Base-by-base conservation (phyloP, 64 coral and sea anemone species). In the Catalaphyllia jardinei region DNA sequence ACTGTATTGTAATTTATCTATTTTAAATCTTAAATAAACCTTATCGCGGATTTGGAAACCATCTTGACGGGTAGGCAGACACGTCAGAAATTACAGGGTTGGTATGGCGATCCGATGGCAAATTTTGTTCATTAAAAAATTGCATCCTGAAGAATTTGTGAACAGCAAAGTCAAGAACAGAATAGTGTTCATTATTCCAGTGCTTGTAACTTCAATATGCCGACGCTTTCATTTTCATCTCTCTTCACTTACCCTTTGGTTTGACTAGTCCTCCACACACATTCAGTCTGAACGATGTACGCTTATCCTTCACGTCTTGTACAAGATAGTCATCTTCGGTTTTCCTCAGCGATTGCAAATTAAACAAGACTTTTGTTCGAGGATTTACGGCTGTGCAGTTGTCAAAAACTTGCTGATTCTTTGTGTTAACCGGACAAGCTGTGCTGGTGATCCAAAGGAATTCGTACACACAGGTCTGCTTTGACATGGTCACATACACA, bases 371-470 rank as follows among this genome's bases (percentile, higher is more conserved):
- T 4, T 79, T 79, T 25, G 90, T 87, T 6, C 72, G 27, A 19
- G 90, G 90, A 62, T 92, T 87, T 29, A 71, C 20, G 25, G 73
- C 90, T 9, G 24, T 92, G 10, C 90, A 92, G 74, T 87, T 62
- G 83, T 92, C 76, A 29, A 42, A 87, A 51, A 87, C 73, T 24
- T 12, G 15, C 19, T 87, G 27, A 7, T 78, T 46, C 5, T 52
- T 13, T 19, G 39, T 61, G 59, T 87, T 92, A 24, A 86, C 28
- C 1, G 83, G 22, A 27, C 90, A 92, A 20, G 90, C 90, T 12
- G 75, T 35, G n/a, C 86, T 92, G 19, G 90, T 92, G 65, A 71
- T 67, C 90, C 90, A 92, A 27, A 92, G 10, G 57, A 92, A 92
- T 55, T 87, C 82, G 29, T 87, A 92, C 24, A 31, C 52, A 71